phyloP scores from a whole-genome alignment of 2,113 vertebrate genomes.

The Phrynosoma blainvillii region DNA sequence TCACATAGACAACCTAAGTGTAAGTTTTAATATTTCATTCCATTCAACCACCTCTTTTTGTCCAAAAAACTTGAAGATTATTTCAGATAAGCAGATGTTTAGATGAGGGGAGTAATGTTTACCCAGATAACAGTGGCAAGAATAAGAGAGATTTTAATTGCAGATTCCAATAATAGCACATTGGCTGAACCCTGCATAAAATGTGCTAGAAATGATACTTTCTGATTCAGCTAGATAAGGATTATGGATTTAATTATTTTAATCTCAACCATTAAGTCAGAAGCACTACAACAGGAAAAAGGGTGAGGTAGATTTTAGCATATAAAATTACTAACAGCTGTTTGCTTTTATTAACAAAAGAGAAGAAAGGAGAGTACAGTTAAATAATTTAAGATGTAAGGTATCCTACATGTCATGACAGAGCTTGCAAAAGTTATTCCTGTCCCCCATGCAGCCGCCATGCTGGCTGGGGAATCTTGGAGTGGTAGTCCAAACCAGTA shows the following conservation, averaged over 20 bases:
- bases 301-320: background rate
- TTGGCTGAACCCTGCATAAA: slow-evolving; percentile 9
- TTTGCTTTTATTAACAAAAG: slow-evolving; percentile 1
- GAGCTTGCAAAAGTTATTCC: no score
- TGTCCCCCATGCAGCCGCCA: no score
- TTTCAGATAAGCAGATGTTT: slow-evolving; percentile 2
- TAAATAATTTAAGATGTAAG: no score
- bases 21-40: background rate
- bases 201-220: slow-evolving; percentile 7
- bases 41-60: background rate
- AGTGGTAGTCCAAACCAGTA: background rate
- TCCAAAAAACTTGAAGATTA: background rate
- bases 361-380: no score
- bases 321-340: background rate
- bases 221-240: background rate
- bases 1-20: no score
- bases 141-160: background rate
- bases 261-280: background rate
- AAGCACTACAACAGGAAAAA: slow-evolving; percentile 3
- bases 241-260: background rate
- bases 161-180: background rate
- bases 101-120: background rate
- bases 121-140: background rate
- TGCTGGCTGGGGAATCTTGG: background rate
- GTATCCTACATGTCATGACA: no score